Evolutionary conservation across 2,888 invertebrate species (phyloP).

Genomic region (Sarcophaga caerulescens): DNA sequence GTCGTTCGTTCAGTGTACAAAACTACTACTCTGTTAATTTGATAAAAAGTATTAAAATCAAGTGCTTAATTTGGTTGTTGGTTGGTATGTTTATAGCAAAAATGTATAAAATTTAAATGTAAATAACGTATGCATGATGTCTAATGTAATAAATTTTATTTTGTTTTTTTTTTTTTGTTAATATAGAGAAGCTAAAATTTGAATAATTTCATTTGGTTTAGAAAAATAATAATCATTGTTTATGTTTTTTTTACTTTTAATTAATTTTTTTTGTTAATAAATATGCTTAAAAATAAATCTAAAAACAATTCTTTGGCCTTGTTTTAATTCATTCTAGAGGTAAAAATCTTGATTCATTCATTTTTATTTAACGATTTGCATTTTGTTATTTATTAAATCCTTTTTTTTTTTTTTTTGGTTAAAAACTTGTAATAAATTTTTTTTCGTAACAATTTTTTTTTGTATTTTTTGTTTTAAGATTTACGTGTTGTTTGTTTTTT

Average conservation of each 20-base stretch:
- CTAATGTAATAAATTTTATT: no score
- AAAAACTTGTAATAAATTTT: slow-evolving; percentile 49
- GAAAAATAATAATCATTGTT: slow-evolving; percentile 35
- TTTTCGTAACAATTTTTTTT: slow-evolving; percentile 24
- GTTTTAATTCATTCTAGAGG: slow-evolving; percentile 57
- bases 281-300: slow-evolving; percentile 50
- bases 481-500: slow-evolving; percentile 34
- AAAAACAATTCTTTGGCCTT: slow-evolving; percentile 66
- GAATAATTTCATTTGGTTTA: background rate
- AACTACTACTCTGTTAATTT: background rate
- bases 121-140: background rate
- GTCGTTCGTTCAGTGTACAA: background rate
- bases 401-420: slow-evolving; percentile 15
- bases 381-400: slow-evolving; percentile 15
- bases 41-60: slow-evolving; percentile 1
- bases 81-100: slow-evolving; percentile 9
- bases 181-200: slow-evolving; percentile 50
- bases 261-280: background rate
- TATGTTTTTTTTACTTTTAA: no score
- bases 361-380: slow-evolving; percentile 35
- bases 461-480: slow-evolving; percentile 27
- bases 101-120: slow-evolving; percentile 21
- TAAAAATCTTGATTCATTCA: slow-evolving; percentile 51
- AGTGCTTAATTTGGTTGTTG: slow-evolving; percentile 61
- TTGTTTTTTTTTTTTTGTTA: slow-evolving; percentile 5